phyloP scores from a whole-genome alignment of 2,888 invertebrate genomes.

The Sympetrum striolatum region DNA sequence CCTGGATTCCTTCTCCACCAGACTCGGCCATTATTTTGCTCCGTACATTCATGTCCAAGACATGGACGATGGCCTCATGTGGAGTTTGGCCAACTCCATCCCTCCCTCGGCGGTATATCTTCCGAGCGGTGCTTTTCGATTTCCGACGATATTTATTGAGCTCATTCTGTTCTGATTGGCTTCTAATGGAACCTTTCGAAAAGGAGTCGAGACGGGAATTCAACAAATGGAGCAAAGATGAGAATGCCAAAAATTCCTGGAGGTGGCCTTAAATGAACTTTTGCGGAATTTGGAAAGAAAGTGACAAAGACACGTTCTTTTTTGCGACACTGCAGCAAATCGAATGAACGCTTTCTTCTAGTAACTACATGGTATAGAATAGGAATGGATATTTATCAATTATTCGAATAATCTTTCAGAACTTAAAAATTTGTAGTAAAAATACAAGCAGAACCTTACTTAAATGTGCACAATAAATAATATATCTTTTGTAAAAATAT shows the following conservation, averaged over 20 bases:
- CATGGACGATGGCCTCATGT: neutral
- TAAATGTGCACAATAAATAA: too few relatives aligned
- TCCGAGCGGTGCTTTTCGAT: neutral
- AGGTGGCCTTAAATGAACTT: neutral
- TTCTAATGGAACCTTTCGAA: neutral
- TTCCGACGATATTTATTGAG: neutral
- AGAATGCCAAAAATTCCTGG: too few relatives aligned
- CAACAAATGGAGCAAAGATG: too few relatives aligned
- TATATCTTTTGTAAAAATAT: too few relatives aligned
- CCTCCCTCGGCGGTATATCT: neutral
- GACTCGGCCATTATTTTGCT: neutral
- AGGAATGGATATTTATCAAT: too few relatives aligned
- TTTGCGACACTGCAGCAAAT: too few relatives aligned
- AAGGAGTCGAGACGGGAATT: neutral
- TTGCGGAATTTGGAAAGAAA: neutral
- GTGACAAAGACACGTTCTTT: too few relatives aligned
- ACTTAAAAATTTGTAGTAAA: too few relatives aligned
- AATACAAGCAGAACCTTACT: too few relatives aligned
- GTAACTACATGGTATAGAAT: too few relatives aligned
- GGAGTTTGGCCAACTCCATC: neutral
- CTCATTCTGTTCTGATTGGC: neutral
- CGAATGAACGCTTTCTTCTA: too few relatives aligned
- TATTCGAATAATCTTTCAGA: too few relatives aligned
- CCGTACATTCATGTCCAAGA: neutral
- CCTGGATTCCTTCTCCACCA: neutral